Evolutionary conservation across 2,113 vertebrate species (phyloP).

Genomic region (Clarias batrachus): DNA sequence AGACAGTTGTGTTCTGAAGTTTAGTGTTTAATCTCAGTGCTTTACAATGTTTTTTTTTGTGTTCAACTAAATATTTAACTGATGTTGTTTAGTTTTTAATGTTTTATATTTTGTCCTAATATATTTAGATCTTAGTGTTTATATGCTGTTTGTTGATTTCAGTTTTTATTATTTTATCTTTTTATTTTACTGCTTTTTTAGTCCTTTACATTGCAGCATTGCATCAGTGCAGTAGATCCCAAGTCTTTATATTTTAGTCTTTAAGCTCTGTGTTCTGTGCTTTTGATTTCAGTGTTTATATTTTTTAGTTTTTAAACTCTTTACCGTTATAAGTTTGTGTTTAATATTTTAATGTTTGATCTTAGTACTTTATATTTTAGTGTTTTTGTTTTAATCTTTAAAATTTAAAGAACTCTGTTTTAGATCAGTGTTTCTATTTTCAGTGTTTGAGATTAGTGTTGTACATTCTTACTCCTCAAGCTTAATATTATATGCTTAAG

Average conservation of each 20-base stretch:
- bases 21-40: neutral
- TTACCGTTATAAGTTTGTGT: neutral
- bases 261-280: neutral
- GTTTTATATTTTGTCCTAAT: neutral
- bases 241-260: neutral
- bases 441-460: neutral
- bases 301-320: neutral
- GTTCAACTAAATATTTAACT: neutral
- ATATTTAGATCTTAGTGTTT: neutral
- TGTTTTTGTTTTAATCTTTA: too few species aligned
- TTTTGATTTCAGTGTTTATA: neutral
- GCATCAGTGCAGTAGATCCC: neutral
- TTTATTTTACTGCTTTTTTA: neutral
- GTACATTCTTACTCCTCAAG: too few species aligned
- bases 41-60: neutral
- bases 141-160: neutral
- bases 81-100: neutral
- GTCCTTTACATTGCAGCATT: neutral
- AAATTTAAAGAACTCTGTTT: too few species aligned
- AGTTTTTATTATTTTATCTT: neutral
- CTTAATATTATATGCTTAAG: too few species aligned
- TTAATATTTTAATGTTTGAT: neutral
- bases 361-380: neutral
- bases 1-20: neutral
- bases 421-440: neutral